Evolutionary conservation across 2,888 invertebrate species (phyloP), one percentile per base, ranked within the genome.

Genomic region (Netelia fuscicornis): DNA sequence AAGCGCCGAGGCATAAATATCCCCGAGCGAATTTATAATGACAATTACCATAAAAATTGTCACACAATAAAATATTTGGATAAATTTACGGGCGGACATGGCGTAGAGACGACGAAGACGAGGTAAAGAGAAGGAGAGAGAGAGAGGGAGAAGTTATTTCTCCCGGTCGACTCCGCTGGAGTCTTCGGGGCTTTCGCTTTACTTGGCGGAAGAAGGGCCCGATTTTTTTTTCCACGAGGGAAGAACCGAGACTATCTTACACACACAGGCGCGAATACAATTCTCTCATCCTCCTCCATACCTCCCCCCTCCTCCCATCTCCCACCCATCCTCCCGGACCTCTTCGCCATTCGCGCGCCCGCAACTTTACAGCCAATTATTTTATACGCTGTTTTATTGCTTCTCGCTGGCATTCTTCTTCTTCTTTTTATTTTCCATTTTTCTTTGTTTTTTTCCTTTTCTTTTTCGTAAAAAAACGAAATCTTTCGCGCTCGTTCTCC

Each of bases 1-100:
- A 17, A 70, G 74, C 72, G 71, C 52, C 67, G 77, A 75, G 83
- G 82, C 91, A 92, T 93, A 93, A 93, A 93, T 93, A 92, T 91
- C 87, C 30, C 87, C 88, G 78, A 82, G 86, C 87, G 89, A 93
- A 93, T 93, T 93, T 93, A 93, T 93, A 93, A 93, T 92, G 92
- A 93, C 92, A 91, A 93, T 93, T 92, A 93, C 93, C 92, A 93
- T 93, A 93, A 93, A 93, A 93, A 93, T 93, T 93, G 93, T 93
- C 93, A 90, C 92, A 92, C 92, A 90, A 93, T 93, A 93, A 93
- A 93, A 93, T 93, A 92, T 92, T 92, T 89, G 89, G 88, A 90
- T 88, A 90, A 90, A 93, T 93, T 93, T 93, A 93, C 90, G 92
- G 89, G 87, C 88, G 68, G 68, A 2, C 62, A 70, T 64, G 67